phyloP scores from a whole-genome alignment of 2,113 vertebrate species.

The Periophthalmus modestus region DNA sequence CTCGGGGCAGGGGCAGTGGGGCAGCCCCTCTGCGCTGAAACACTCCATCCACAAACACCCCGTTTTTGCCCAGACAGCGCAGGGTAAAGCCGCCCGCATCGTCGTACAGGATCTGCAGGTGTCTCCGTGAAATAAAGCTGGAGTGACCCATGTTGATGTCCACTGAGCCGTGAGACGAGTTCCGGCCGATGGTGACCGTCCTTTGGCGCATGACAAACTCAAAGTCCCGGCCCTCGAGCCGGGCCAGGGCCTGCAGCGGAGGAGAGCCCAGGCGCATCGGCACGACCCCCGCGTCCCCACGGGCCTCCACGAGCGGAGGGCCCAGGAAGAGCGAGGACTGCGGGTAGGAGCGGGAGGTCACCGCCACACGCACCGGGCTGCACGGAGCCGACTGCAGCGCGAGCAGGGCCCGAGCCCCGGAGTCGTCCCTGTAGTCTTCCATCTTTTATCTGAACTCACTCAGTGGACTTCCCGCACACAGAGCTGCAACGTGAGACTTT shows the following conservation, averaged over 20 bases:
- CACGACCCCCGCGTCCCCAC: slow-evolving; percentile 47
- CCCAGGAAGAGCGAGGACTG: slow-evolving; percentile 63
- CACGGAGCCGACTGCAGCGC: slow-evolving; percentile 88
- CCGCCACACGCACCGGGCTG: slow-evolving; percentile 81
- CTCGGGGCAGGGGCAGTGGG: slow-evolving; percentile 86
- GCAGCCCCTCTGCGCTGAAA: slow-evolving; percentile 94
- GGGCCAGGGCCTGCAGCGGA: slow-evolving; percentile 73
- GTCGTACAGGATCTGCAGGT: slow-evolving; percentile 91
- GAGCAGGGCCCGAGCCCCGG: slow-evolving; percentile 86
- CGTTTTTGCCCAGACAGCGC: slow-evolving; percentile 91
- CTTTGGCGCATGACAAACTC: slow-evolving; percentile 96
- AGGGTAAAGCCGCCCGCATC: slow-evolving; percentile 85
- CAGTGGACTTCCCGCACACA: slow-evolving; percentile 59
- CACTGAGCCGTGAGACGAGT: slow-evolving; percentile 96
- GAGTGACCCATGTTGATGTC: slow-evolving; percentile 97
- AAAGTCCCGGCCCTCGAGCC: slow-evolving; percentile 85
- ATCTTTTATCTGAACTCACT: slow-evolving; percentile 71
- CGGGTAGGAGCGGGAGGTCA: slow-evolving; percentile 69
- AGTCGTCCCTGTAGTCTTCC: slow-evolving; percentile 91
- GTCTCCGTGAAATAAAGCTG: slow-evolving; percentile 95
- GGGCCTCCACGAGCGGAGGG: slow-evolving; percentile 54
- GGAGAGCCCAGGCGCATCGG: slow-evolving; percentile 68
- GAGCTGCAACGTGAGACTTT: slow-evolving; percentile 74
- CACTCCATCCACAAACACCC: slow-evolving; percentile 93
- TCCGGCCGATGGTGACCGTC: slow-evolving; percentile 92